phyloP scores from a whole-genome alignment of 2,113 vertebrate species.

The Lontra canadensis region DNA sequence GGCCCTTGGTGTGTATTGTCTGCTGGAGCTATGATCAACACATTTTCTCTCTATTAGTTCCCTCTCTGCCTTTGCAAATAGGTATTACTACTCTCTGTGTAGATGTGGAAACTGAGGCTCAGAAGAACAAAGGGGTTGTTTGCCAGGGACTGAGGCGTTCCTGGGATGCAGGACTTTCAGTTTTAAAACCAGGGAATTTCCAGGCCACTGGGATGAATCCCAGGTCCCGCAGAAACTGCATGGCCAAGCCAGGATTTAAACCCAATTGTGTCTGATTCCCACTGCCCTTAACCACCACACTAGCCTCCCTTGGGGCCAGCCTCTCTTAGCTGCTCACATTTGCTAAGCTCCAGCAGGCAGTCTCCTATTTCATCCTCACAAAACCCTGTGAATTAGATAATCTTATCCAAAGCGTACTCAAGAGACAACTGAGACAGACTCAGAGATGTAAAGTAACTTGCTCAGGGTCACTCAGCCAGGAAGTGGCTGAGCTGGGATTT shows the following conservation, averaged over 20 bases:
- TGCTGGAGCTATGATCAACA: accelerated
- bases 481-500: neutral
- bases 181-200: neutral
- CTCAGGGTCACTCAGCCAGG: neutral
- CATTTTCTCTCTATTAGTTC: neutral
- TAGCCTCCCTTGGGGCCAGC: accelerated
- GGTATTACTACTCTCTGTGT: neutral
- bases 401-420: neutral
- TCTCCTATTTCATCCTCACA: neutral
- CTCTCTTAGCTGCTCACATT: neutral
- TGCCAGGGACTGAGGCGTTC: neutral
- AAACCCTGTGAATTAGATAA: neutral
- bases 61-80: neutral
- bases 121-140: neutral
- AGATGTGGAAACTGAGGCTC: neutral
- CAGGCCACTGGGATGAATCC: neutral
- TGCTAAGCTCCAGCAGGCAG: neutral
- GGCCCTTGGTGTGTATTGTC: accelerated
- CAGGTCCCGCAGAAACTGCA: neutral
- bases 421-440: neutral
- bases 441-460: neutral
- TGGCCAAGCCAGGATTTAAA: neutral
- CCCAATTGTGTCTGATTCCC: neutral
- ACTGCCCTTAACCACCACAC: neutral
- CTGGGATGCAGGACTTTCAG: neutral